Base-by-base conservation (phyloP, 2,113 vertebrate species). In the Amphiprion ocellaris region DNA sequence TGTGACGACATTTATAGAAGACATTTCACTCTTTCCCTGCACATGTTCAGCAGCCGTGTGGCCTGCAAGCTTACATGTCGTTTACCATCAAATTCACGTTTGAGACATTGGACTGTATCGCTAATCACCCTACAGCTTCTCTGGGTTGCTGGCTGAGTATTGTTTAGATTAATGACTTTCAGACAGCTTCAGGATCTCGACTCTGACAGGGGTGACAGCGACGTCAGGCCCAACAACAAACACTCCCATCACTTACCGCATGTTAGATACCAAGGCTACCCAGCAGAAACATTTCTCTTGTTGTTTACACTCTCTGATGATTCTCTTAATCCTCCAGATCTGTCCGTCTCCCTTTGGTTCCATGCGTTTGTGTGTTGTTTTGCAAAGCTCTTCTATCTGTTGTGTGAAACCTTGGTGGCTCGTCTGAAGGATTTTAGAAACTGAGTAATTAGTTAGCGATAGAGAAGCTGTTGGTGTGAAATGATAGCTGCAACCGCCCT, bases 381-480 rank as follows among this genome's bases (percentile, higher is more conserved):
- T 71, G 44, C 62, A 60, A 46, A 79, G 59, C 77, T 49, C 72
- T 23, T 56, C 52, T 82, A 41, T 86, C 53, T 80, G 84, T 47
- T 56, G 28, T 62, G 0, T 58, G 61, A 79, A 91, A 82, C 81
- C 72, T 74, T 2, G 2, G 49, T 30, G 77, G 74, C 79, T 90
- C 87, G 77, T 93, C 85, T 83, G 78, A 75, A 73, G 88, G 88
- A 90, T 93, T 93, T 92, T 30, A 62, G 74, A 66, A 86, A 84
- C 77, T n/a, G 66, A 85, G 83, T 92, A 92, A 93, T 93, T 93
- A 93, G 89, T 90, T 91, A 47, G 89, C n/a, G 75, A 90, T 89
- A 83, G 76, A 87, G 60, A 75, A 81, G 82, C 77, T 56, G 85
- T 88, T 80, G 86, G 70, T 69, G 69, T 81, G 74, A 85, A 92